These are phyloP conservation scores for Smutsia gigantea DNA, from an alignment of 2,797 vertebrate species.

Conservation along the genomic window DNA sequence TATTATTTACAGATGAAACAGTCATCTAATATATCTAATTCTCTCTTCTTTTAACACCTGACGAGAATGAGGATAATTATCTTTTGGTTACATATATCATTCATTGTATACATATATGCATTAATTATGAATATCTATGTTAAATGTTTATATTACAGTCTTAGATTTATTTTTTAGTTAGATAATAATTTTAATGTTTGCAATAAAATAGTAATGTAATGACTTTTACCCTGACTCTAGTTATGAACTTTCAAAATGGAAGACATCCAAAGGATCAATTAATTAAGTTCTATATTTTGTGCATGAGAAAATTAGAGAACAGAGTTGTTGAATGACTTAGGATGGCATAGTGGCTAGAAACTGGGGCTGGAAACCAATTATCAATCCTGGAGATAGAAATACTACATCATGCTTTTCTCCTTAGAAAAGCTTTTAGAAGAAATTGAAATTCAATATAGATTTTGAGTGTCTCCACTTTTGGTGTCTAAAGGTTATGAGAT, in stretches of 20 bases:
- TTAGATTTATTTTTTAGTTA: not conserved
- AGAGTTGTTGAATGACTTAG: not conserved
- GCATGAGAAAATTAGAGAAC: not conserved
- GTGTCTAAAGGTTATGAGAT: slow-evolving; percentile 69
- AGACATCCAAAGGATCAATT: not conserved
- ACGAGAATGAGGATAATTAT: not conserved
- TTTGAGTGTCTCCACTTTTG: slow-evolving; percentile 58
- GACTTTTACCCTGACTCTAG: not conserved
- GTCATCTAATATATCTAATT: not conserved
- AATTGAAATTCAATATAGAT: slow-evolving; percentile 67
- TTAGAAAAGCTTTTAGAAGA: slow-evolving; percentile 6
- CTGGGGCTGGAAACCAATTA: slow-evolving; percentile 2
- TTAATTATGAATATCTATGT: not conserved
- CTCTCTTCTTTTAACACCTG: not conserved
- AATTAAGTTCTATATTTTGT: not conserved
- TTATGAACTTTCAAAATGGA: not conserved
- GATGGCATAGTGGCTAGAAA: not conserved
- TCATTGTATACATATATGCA: not conserved
- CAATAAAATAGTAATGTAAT: not conserved
- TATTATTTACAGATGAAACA: slow-evolving; percentile 17
- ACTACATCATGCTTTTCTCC: slow-evolving; percentile 31
- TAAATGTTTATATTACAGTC: not conserved
- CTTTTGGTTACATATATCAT: not conserved
- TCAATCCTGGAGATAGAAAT: not conserved
- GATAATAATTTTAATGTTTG: not conserved